Conservation (phyloP, 2,113 vertebrate genomes). For the Axis porcinus region DNA sequence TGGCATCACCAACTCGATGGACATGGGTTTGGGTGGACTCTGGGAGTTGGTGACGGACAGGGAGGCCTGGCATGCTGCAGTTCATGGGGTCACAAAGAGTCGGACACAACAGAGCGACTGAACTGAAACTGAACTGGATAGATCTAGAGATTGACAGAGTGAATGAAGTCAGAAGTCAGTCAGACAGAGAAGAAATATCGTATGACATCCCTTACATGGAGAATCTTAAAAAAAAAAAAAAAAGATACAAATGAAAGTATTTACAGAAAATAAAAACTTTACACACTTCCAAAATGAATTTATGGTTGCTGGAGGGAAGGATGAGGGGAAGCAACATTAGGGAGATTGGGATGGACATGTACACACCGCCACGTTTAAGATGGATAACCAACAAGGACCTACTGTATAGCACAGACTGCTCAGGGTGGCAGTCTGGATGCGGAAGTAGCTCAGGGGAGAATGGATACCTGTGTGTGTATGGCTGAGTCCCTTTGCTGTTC, state of each 20-base stretch:
- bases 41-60: not conserved
- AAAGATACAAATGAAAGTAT: not conserved
- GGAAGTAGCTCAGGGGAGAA: not conserved
- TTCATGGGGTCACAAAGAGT: not conserved
- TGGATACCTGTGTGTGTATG: not conserved
- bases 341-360: not conserved
- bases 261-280: not conserved
- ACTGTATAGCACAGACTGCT: not conserved
- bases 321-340: not conserved
- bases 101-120: rapidly evolving
- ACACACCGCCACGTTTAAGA: not conserved
- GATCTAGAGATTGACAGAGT: not conserved
- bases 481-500: not conserved
- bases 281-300: not conserved
- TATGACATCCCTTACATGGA: not conserved
- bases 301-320: not conserved
- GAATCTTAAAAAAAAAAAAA: not conserved
- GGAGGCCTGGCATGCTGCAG: rapidly evolving
- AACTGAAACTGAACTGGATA: not conserved
- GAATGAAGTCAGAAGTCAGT: not conserved
- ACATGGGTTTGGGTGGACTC: not conserved
- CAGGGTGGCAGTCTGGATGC: not conserved
- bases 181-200: not conserved
- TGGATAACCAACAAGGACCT: not conserved
- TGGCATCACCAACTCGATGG: not conserved